Evolutionary conservation across 2,888 invertebrate genomes (phyloP).

Genomic region (Scrobipalpa costella): DNA sequence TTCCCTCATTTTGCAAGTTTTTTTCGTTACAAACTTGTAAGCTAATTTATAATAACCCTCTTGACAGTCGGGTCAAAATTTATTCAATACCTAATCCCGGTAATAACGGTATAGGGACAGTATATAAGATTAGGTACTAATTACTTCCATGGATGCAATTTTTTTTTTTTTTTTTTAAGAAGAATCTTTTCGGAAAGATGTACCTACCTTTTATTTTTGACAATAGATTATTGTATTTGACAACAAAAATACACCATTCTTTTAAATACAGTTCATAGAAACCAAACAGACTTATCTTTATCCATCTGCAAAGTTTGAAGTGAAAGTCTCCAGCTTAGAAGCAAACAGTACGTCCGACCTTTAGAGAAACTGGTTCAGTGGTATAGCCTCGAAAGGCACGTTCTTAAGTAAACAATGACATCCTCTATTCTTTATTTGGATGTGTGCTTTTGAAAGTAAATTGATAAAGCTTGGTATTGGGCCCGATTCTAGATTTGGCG

Average conservation of each 20-base stretch:
- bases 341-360: conserved; percentile 15
- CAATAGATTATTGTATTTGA: no score
- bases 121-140: no score
- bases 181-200: no score
- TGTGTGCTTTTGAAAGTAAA: background rate
- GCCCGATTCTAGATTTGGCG: no score
- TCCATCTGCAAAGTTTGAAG: conserved; percentile 6
- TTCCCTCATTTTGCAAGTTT: background rate
- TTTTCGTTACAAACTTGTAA: background rate
- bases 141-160: no score
- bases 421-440: conserved; percentile 10
- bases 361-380: conserved; percentile 10
- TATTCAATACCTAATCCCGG: no score
- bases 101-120: no score
- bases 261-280: background rate
- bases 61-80: no score
- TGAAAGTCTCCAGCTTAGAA: conserved; percentile 15
- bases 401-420: conserved; percentile 14
- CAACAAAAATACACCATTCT: no score
- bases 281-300: background rate
- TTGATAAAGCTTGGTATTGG: no score
- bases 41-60: background rate
- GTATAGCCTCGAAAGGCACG: conserved; percentile 3
- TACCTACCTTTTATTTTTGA: no score
- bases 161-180: no score